Evolutionary conservation across 2,888 invertebrate genomes (phyloP), one percentile per base, ranked within the genome.

Genomic region (Sarcophaga subvicina): DNA sequence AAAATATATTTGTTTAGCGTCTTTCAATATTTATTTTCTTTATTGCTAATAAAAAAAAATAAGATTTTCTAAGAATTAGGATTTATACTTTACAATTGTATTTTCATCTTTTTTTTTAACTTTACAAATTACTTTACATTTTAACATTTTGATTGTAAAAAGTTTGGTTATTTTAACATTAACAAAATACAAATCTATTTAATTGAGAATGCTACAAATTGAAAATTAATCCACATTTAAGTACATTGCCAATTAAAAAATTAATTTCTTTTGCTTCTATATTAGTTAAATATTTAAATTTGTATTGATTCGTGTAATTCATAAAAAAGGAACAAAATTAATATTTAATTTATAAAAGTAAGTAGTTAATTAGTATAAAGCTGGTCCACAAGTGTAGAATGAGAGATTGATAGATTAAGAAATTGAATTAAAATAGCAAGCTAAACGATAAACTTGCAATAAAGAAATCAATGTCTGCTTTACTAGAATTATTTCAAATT

Each of bases 11-110:
- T 14, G 59, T 76, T 66, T 76, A 75, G 63, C 64, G 66, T 49
- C 64, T n/a, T 79, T 69, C 70, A 47, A 20, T 37, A n/a, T 54
- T 49, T 47, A 12, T 17, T 22, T 60, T 60, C 11, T 82, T 82
- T 82, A 82, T 82, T 82, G 59, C 81, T 76, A 76, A 70, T 70
- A 71, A 71, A 82, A 81, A 20, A 84, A 54, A 54, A 54, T 17
- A 37, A 77, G 12, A 67, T 80, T 76, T 76, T 84, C 62, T 85
- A 77, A 84, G 71, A 76, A 70, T 60, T 72, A 84, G 66, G 84
- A 80, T 76, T 85, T 76, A 80, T 63, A 80, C 11, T 71, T 85
- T 77, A 85, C 66, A 85, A 77, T 62, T 85, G 80, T 85, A 80
- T 85, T 85, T 85, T 81, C 14, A 67, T 66, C 10, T 81, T 63